A percentile compares a stretch with the other conserved stretches of the same genome.
phyloP scores from a whole-genome alignment of 2,113 vertebrate species.

The Pavo muticus region DNA sequence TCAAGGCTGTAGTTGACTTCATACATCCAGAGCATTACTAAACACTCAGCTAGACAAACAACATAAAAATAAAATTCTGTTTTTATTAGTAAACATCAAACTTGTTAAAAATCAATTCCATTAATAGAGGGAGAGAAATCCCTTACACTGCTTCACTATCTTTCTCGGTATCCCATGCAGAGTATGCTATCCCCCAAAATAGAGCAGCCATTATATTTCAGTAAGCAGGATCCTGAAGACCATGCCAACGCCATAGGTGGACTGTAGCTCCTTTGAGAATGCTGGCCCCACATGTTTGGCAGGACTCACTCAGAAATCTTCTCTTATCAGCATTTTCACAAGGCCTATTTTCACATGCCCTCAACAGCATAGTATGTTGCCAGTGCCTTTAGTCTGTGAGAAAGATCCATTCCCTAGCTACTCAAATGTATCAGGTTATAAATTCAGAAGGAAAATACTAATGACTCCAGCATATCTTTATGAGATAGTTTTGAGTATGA shows the following conservation, averaged over 20 bases:
- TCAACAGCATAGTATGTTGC: neutral
- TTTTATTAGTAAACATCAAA: neutral
- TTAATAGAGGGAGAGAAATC: neutral
- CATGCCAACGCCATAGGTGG: rapidly evolving
- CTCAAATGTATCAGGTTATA: neutral
- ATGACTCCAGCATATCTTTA: neutral
- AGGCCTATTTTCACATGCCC: neutral
- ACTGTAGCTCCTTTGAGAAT: rapidly evolving
- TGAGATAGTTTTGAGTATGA: neutral
- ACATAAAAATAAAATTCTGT: neutral
- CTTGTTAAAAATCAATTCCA: neutral
- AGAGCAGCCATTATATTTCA: neutral
- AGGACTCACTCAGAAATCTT: neutral
- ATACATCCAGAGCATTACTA: neutral
- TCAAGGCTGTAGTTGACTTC: neutral
- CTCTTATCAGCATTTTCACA: neutral
- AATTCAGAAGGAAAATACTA: neutral
- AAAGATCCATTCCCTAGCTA: neutral
- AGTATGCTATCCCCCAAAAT: neutral
- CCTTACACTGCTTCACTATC: neutral
- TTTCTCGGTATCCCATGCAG: neutral
- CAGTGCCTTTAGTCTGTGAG: neutral
- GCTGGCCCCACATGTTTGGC: neutral
- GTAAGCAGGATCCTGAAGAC: neutral
- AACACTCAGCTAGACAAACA: neutral